Evolutionary conservation across 1,140 invertebrate genomes (phyloP).

Genomic region (Theocolax elegans): DNA sequence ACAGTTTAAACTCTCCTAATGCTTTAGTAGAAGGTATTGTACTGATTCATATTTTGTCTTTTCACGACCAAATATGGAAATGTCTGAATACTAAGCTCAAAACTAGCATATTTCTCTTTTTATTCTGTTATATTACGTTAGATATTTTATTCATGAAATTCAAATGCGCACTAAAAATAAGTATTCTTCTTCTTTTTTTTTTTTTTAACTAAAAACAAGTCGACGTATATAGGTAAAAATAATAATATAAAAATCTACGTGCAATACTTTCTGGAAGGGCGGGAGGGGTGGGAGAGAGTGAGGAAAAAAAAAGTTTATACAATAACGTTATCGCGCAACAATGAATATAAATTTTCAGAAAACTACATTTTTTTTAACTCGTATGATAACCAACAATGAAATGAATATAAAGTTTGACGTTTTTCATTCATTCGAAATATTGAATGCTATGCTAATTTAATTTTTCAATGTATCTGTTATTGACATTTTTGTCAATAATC

Average conservation of each 20-base stretch:
- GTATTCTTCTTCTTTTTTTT: background rate
- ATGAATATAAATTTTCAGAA: too few relatives aligned
- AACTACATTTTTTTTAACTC: too few relatives aligned
- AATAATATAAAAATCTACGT: background rate
- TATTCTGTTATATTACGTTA: background rate
- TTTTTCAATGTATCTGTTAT: background rate
- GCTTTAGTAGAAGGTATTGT: slow-evolving; percentile 21
- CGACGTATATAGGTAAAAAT: background rate
- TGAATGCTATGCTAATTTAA: slow-evolving; percentile 14
- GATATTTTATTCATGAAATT: background rate
- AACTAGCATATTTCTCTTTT: slow-evolving; percentile 14
- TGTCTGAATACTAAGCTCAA: slow-evolving; percentile 3
- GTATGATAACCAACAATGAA: too few relatives aligned
- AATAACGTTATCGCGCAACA: too few relatives aligned
- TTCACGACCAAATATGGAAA: slow-evolving; percentile 31
- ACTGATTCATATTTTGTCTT: slow-evolving; percentile 28
- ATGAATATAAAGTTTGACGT: slow-evolving; percentile 1
- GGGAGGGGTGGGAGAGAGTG: too few relatives aligned
- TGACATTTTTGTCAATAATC: slow-evolving; percentile 12
- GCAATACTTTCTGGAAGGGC: too few relatives aligned
- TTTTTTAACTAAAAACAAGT: background rate
- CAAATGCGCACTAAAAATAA: background rate
- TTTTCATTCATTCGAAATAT: background rate
- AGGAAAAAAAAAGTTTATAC: too few relatives aligned
- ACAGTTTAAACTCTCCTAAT: slow-evolving; percentile 29